These are phyloP conservation scores for Xylota sylvarum DNA, from an alignment of 2,888 invertebrate genomes.

Conservation along the genomic window DNA sequence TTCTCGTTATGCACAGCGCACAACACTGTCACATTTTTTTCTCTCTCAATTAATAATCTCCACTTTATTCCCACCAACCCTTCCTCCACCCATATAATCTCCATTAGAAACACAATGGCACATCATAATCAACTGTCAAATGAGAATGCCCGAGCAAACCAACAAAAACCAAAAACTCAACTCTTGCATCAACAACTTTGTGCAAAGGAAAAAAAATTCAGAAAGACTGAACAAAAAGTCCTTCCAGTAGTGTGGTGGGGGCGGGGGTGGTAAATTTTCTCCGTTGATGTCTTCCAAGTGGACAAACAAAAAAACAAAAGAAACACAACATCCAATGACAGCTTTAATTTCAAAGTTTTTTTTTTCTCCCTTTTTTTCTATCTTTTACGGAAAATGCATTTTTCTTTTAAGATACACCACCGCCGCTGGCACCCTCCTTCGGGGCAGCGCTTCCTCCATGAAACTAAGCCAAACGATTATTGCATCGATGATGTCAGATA, in stretches of 20 bases:
- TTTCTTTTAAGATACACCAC: constrained; percentile 26
- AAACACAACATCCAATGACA: constrained; percentile 18
- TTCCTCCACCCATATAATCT: background rate
- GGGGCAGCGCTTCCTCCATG: background rate
- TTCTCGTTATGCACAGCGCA: background rate
- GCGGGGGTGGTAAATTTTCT: constrained; percentile 7
- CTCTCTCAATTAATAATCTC: background rate
- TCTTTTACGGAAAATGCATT: constrained; percentile 29
- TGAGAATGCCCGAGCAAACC: constrained; percentile 2
- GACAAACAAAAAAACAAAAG: constrained; percentile 37
- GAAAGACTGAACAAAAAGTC: background rate
- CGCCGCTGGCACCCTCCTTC: background rate
- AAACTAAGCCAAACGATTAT: constrained; percentile 73
- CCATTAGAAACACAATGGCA: constrained; percentile 12
- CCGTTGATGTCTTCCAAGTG: constrained; percentile 15
- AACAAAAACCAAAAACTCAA: constrained; percentile 2
- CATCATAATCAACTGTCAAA: constrained; percentile 36
- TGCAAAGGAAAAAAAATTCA: background rate
- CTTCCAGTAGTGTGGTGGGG: constrained; percentile 1
- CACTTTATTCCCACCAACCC: background rate
- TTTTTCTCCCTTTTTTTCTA: background rate
- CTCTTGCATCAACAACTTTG: constrained; percentile 1
- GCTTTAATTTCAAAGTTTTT: constrained; percentile 38
- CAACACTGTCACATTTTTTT: background rate
- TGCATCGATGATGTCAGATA: constrained; percentile 74